phyloP scores from a whole-genome alignment of 2,797 vertebrate species.

The Sebastolobus altivelis region DNA sequence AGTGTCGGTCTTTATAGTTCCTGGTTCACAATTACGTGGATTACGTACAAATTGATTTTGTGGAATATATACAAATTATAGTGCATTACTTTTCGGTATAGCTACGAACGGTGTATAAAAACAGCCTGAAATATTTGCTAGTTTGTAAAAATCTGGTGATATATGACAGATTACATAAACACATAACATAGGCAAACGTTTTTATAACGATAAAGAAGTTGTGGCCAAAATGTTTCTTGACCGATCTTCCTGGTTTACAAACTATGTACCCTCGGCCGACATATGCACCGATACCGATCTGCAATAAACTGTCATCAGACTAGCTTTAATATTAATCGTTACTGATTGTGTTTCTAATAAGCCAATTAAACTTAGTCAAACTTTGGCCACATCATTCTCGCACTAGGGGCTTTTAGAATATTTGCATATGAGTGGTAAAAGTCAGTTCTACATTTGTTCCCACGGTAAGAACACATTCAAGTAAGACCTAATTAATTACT shows the following conservation, averaged over 20 bases:
- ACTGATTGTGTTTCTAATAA: slow-evolving; percentile 4
- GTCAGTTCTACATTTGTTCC: slow-evolving; percentile 7
- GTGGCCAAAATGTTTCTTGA: not conserved
- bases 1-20: too few species aligned
- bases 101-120: too few species aligned
- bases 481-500: slow-evolving; percentile 25
- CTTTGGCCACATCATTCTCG: not conserved
- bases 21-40: too few species aligned
- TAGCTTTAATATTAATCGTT: not conserved
- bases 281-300: not conserved
- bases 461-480: slow-evolving; percentile 19
- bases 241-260: not conserved
- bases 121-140: too few species aligned
- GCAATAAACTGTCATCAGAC: slow-evolving; percentile 3
- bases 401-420: slow-evolving; percentile 5
- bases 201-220: not conserved
- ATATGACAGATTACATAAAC: not conserved
- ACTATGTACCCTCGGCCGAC: not conserved
- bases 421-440: not conserved
- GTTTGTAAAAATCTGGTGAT: not conserved
- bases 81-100: too few species aligned
- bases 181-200: not conserved
- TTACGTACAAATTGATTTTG: too few species aligned
- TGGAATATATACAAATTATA: too few species aligned
- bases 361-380: slow-evolving; percentile 11